A percentile compares a stretch with the other conserved stretches of the same genome.
phyloP scores from a whole-genome alignment of 2,113 vertebrate genomes.

The Herpailurus yagouaroundi region DNA sequence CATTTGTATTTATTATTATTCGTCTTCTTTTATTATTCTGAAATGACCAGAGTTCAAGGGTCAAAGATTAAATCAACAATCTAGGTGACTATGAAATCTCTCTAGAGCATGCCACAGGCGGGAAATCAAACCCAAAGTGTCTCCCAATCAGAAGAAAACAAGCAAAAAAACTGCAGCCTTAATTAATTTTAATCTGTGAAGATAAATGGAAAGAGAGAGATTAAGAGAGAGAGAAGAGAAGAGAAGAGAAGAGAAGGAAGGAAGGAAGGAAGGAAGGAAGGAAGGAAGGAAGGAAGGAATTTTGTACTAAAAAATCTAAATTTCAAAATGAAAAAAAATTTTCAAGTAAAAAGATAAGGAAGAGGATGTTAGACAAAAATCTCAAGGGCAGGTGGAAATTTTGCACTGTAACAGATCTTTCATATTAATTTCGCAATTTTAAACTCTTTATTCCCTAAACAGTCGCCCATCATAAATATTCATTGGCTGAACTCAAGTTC shows the following conservation, averaged over 20 bases:
- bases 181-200: constrained; percentile 67
- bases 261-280: not conserved
- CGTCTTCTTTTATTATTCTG: not conserved
- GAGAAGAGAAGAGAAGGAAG: not conserved
- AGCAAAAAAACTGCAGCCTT: constrained; percentile 76
- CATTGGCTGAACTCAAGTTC: constrained; percentile 26
- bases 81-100: not conserved
- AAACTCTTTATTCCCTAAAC: constrained; percentile 53
- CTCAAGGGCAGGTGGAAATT: constrained; percentile 84
- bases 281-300: not conserved
- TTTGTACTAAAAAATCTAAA: constrained; percentile 50
- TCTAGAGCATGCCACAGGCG: not conserved
- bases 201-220: not conserved
- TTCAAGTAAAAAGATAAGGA: not conserved
- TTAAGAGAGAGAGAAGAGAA: not conserved
- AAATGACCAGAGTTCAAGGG: not conserved
- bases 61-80: not conserved
- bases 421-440: constrained; percentile 70
- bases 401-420: constrained; percentile 85
- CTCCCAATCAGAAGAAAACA: constrained; percentile 61
- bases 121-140: constrained; percentile 51
- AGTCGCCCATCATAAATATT: constrained; percentile 62
- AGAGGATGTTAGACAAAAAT: constrained; percentile 80
- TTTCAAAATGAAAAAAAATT: not conserved
- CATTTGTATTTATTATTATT: not conserved